Percentiles rank a stretch among this genome's conserved stretches.
phyloP scores from a whole-genome alignment of 2,113 vertebrate species.

The Corvus cornix region DNA sequence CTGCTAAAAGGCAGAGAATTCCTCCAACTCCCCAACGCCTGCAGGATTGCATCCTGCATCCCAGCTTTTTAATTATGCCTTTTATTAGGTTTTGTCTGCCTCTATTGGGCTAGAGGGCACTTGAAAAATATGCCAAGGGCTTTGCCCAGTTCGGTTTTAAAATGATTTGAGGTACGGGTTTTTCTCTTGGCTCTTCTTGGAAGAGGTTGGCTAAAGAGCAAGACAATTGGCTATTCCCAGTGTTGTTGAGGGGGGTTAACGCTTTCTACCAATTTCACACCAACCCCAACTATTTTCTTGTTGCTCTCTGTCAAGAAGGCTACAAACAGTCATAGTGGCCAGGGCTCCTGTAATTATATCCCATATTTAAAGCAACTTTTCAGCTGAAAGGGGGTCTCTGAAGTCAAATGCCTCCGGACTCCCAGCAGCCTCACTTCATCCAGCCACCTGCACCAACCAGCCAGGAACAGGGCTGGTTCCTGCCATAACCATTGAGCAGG shows the following conservation, averaged over 20 bases:
- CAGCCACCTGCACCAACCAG: background rate
- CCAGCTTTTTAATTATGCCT: background rate
- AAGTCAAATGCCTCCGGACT: background rate
- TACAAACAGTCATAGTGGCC: background rate
- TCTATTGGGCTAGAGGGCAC: background rate
- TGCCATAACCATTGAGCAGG: fast-evolving
- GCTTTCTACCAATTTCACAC: background rate
- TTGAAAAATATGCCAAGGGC: background rate
- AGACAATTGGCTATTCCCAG: background rate
- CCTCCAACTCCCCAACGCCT: background rate
- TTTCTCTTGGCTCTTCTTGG: background rate
- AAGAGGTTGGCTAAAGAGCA: background rate
- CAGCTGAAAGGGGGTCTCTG: background rate
- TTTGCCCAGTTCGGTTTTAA: background rate
- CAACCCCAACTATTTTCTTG: background rate
- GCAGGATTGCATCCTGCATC: background rate
- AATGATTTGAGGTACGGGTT: background rate
- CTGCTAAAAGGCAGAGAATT: background rate
- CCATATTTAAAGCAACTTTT: background rate
- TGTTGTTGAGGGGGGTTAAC: background rate
- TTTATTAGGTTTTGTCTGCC: background rate
- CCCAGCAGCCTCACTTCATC: background rate
- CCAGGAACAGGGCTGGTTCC: background rate
- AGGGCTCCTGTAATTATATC: background rate
- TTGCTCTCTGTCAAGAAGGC: background rate